A percentile compares a stretch with the other conserved stretches of the same genome.
These are phyloP conservation scores for Tenualosa ilisha DNA, from an alignment of 2,797 vertebrate species.

Conservation along the genomic window DNA sequence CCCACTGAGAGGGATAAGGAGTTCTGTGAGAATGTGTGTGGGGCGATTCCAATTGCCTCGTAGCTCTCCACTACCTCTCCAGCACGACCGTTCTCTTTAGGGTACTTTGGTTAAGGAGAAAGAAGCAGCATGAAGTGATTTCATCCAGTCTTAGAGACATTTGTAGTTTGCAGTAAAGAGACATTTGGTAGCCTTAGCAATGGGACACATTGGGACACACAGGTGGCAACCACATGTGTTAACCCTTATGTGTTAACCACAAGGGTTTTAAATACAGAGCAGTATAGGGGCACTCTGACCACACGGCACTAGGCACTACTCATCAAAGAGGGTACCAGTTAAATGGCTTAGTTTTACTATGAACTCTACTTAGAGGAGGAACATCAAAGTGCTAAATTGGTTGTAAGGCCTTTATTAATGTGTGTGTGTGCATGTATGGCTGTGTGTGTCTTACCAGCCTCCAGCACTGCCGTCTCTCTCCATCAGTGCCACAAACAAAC, in stretches of 20 bases:
- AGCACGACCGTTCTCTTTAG: constrained; percentile 54
- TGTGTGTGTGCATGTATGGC: not conserved
- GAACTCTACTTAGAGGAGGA: not conserved
- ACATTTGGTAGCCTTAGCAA: not conserved
- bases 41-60: constrained; percentile 70
- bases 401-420: not conserved
- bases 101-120: constrained; percentile 30
- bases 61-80: constrained; percentile 41
- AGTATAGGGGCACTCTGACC: not conserved
- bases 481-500: constrained; percentile 75
- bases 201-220: not conserved
- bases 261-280: not conserved
- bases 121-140: not conserved
- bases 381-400: not conserved
- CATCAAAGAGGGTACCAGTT: not conserved
- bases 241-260: too few species aligned
- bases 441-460: constrained; percentile 58
- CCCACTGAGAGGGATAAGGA: constrained; percentile 69
- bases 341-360: not conserved
- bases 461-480: constrained; percentile 68
- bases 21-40: constrained; percentile 66
- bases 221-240: not conserved
- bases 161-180: not conserved
- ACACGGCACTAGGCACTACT: not conserved
- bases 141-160: not conserved